Evolutionary conservation across 2,888 invertebrate genomes (phyloP).

Genomic region (Seira musarum): DNA sequence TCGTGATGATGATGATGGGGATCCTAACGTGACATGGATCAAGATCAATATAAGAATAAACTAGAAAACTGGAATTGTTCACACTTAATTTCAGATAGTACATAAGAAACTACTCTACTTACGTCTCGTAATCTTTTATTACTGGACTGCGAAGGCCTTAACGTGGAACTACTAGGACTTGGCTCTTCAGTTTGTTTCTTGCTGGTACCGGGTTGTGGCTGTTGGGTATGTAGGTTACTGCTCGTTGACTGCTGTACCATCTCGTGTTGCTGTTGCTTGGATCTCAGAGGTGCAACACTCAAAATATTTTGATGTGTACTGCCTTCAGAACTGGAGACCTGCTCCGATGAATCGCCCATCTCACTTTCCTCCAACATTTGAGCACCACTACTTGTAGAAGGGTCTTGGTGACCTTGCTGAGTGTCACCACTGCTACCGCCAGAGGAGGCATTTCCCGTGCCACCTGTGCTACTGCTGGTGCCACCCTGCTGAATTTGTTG

Average conservation of each 20-base stretch:
- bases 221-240: slow-evolving; percentile 31
- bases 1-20: slow-evolving; percentile 48
- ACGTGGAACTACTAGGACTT: slow-evolving; percentile 78
- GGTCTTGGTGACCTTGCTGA: slow-evolving; percentile 60
- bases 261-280: slow-evolving; percentile 62
- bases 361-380: slow-evolving; percentile 63
- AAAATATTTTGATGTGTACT: slow-evolving; percentile 65
- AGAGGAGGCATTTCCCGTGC: slow-evolving; percentile 8
- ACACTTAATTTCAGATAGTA: no score
- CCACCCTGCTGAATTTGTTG: slow-evolving; percentile 24
- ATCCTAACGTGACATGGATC: no score
- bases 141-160: slow-evolving; percentile 70
- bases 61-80: no score
- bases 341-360: slow-evolving; percentile 69
- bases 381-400: slow-evolving; percentile 62
- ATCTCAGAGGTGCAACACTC: slow-evolving; percentile 64
- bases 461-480: slow-evolving; percentile 21
- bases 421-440: slow-evolving; percentile 29
- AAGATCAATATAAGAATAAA: no score
- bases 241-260: slow-evolving; percentile 59
- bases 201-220: slow-evolving; percentile 43
- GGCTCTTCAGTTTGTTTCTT: slow-evolving; percentile 74
- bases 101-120: slow-evolving; percentile 66
- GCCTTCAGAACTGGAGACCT: slow-evolving; percentile 68
- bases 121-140: slow-evolving; percentile 63